Evolutionary conservation across 2,113 vertebrate genomes (phyloP), one percentile per base, ranked within the genome.

Genomic region (Bujurquina vittata): DNA sequence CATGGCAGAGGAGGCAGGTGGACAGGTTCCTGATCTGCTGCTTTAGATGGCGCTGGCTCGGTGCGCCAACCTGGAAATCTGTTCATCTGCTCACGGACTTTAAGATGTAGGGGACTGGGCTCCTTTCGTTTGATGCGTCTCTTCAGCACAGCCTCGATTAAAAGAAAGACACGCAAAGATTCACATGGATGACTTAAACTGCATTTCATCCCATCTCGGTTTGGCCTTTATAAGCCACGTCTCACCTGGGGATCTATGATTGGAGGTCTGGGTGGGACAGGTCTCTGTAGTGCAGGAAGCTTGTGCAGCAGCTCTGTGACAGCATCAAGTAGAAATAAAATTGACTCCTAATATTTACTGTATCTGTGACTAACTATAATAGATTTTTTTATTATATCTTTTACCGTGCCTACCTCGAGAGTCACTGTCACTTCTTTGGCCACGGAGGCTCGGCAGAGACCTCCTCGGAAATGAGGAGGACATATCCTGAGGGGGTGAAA

Each of bases 181-280:
- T 20, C 52, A 10, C 1, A 40, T 3, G 11, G 12, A 57, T 43
- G 29, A 49, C 63, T 11, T 67, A 26, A 23, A 37, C 33, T 23
- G 52, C 3, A 75, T 58, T 43, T 57, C 15, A 40, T 4, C 23
- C 8, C 22, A 33, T 58, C 31, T 61, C 2, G 11, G 23, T 73
- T 74, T 56, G 72, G 46, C 6, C 40, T 46, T 46, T 46, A 46
- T 10, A 67, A 67, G 37, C 63, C 63, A 69, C 26, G 40, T 58
- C 83, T 76, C 80, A 97, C 96, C 96, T 95, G 91, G 69, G 90
- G 91, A 83, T 93, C 93, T 69, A 72, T 93, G 22, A 84, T 89
- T 49, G 91, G 83, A 75, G 84, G 85, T 5, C 84, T 88, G 23
- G 95, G 91, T 29, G 85, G 73, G 29, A 11, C 22, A 55, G 83